Evolutionary conservation across 2,113 vertebrate species (phyloP).

Genomic region (Sinocyclocheilus anshuiensis): DNA sequence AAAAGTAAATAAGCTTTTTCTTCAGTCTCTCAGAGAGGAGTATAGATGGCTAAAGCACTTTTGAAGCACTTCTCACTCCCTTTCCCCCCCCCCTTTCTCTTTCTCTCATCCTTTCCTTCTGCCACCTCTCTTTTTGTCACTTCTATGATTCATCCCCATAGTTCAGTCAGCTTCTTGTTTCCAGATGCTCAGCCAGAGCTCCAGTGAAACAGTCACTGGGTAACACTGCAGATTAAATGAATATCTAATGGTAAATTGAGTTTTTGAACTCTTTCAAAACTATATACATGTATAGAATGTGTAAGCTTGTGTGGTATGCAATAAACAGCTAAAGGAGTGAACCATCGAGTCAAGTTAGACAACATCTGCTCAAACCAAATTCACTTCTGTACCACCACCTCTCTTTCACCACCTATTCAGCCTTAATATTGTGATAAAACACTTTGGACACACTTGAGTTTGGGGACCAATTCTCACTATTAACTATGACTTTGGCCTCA

Average conservation of each 20-base stretch:
- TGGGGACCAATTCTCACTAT: too few species aligned
- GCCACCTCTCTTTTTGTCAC: not conserved
- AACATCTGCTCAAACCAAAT: too few species aligned
- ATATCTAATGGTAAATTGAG: not conserved
- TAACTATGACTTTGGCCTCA: too few species aligned
- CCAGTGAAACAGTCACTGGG: not conserved
- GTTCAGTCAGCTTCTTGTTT: not conserved
- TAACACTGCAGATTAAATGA: not conserved
- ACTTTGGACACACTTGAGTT: too few species aligned
- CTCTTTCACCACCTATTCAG: too few species aligned
- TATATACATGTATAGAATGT: too few species aligned
- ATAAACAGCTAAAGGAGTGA: too few species aligned
- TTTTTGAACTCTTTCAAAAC: too few species aligned
- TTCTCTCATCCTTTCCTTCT: not conserved
- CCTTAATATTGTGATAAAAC: too few species aligned
- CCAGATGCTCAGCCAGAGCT: not conserved
- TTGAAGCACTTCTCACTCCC: not conserved
- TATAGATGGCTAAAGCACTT: not conserved
- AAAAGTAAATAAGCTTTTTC: conserved; percentile 4
- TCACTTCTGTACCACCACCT: too few species aligned
- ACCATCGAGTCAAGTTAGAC: too few species aligned
- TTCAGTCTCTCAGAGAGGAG: not conserved
- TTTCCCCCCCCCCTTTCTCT: not conserved
- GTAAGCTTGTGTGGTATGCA: too few species aligned
- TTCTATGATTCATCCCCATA: conserved; percentile 16